Conservation (phyloP, 2,113 vertebrate species). For the Euleptes europaea region DNA sequence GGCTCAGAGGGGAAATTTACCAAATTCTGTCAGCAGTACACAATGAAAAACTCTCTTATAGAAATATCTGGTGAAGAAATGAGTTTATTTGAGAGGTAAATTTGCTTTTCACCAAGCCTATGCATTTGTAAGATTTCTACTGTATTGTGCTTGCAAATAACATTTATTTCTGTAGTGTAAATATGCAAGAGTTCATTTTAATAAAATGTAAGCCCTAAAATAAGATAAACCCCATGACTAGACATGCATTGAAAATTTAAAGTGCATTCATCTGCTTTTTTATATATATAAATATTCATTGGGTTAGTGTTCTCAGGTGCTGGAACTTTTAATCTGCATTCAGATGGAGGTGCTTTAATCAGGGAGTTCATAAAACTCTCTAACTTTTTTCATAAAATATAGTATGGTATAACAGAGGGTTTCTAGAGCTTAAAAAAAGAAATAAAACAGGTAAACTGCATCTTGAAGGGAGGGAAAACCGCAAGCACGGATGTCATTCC, state of each 20-base stretch:
- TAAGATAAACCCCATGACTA: constrained; percentile 86
- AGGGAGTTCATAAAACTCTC: constrained; percentile 83
- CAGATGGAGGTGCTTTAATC: constrained; percentile 85
- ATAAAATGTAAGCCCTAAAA: constrained; percentile 84
- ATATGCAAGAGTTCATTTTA: constrained; percentile 86
- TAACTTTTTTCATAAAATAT: constrained; percentile 67
- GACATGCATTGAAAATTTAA: constrained; percentile 85
- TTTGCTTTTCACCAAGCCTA: constrained; percentile 64
- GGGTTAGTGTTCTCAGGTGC: constrained; percentile 82
- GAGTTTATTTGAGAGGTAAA: constrained; percentile 59
- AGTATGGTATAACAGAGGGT: constrained; percentile 66
- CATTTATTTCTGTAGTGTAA: constrained; percentile 83
- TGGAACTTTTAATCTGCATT: constrained; percentile 86
- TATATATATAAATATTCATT: constrained; percentile 86
- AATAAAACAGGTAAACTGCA: constrained; percentile 58
- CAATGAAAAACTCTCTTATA: constrained; percentile 53
- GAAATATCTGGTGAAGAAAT: constrained; percentile 57
- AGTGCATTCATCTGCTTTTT: constrained; percentile 82
- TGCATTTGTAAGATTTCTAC: constrained; percentile 70
- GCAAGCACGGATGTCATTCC: constrained; percentile 71
- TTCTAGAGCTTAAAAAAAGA: constrained; percentile 58
- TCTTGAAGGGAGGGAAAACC: constrained; percentile 37
- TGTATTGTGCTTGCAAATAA: constrained; percentile 80
- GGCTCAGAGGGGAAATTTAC: background rate
- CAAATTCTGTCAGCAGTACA: constrained; percentile 28